These are phyloP conservation scores for Baryphthengus martii DNA, from an alignment of 2,113 vertebrate species.

Conservation along the genomic window DNA sequence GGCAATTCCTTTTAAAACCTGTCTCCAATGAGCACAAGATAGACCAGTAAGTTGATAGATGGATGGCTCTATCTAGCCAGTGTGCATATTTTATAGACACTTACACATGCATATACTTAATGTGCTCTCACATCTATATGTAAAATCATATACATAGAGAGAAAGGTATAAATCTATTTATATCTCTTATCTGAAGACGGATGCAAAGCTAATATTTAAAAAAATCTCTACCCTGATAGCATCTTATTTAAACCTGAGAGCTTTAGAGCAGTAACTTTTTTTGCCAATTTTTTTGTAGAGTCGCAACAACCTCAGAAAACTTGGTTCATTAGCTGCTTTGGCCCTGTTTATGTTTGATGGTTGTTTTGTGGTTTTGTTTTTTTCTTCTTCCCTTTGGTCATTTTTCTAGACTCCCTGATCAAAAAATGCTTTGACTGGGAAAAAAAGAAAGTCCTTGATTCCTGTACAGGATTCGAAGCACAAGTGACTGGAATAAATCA, in stretches of 20 bases:
- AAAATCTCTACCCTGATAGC: neutral
- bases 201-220: neutral
- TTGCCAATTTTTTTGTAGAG: neutral
- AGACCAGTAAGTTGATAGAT: neutral
- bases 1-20: slow-evolving; percentile 17
- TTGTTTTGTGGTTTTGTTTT: neutral
- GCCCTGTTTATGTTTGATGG: neutral
- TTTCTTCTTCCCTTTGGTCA: neutral
- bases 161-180: slow-evolving; percentile 30
- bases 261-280: neutral
- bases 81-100: neutral
- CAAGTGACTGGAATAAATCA: neutral
- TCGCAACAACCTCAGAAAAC: neutral
- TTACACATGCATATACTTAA: neutral
- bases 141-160: neutral
- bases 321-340: neutral
- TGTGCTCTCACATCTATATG: neutral
- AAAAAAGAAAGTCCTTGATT: neutral
- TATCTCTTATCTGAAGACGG: neutral
- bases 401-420: neutral
- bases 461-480: accelerated
- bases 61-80: neutral
- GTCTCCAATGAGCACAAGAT: neutral
- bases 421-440: neutral
- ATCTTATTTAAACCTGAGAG: slow-evolving; percentile 21